Evolutionary conservation across 2,888 invertebrate genomes (phyloP).

Genomic region (Drepana falcataria): DNA sequence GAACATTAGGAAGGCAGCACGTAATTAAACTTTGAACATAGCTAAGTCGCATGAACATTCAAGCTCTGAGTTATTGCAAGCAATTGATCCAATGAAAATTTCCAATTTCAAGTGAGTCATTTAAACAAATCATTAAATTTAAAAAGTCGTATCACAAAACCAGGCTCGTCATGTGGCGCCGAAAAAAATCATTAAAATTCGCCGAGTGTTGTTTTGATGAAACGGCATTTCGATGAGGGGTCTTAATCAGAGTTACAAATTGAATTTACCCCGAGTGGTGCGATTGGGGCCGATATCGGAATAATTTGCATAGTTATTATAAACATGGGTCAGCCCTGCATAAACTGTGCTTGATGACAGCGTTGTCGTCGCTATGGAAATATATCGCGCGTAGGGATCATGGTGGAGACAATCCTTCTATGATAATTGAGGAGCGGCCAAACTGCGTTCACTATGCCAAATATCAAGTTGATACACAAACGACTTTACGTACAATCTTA

Average conservation of each 20-base stretch:
- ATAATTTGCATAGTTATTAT: slow-evolving; percentile 78
- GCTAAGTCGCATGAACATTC: too few relatives aligned
- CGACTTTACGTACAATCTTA: too few relatives aligned
- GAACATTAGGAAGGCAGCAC: slow-evolving; percentile 18
- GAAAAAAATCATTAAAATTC: slow-evolving; percentile 40
- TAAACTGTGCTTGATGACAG: slow-evolving; percentile 65
- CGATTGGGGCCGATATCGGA: slow-evolving; percentile 67
- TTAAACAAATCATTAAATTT: neutral
- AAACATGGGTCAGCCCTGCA: slow-evolving; percentile 73
- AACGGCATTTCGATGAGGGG: slow-evolving; percentile 60
- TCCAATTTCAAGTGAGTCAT: too few relatives aligned
- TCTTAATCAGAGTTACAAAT: slow-evolving; percentile 75
- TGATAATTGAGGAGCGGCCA: neutral
- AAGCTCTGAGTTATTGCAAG: too few relatives aligned
- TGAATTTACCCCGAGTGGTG: slow-evolving; percentile 62
- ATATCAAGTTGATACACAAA: neutral
- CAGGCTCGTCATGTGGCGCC: slow-evolving; percentile 7
- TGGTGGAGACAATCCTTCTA: slow-evolving; percentile 11
- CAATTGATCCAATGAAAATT: too few relatives aligned
- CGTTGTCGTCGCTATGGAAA: slow-evolving; percentile 50
- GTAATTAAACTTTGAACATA: neutral
- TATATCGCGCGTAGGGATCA: slow-evolving; percentile 20
- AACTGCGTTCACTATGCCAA: neutral
- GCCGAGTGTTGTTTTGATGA: slow-evolving; percentile 25
- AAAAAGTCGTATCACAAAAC: slow-evolving; percentile 1